Evolutionary conservation across 1,140 invertebrate genomes (phyloP).

Genomic region (Brachionus plicatilis): DNA sequence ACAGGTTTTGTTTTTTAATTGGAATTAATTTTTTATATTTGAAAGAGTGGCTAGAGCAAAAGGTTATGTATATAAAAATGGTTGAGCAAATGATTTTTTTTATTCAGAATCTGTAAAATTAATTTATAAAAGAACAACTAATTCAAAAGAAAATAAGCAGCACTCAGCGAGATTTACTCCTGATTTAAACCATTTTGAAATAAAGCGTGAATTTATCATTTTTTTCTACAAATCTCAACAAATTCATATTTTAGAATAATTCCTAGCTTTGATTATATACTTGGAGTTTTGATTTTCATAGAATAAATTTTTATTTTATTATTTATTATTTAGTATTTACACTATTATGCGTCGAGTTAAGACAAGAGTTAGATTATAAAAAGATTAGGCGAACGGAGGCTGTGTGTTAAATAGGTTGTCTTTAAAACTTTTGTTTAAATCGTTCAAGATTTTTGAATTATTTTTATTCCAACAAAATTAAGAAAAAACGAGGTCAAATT

Average conservation of each 20-base stretch:
- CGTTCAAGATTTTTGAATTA: background rate
- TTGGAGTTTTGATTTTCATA: background rate
- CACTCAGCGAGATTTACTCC: background rate
- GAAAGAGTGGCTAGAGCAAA: background rate
- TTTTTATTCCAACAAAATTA: background rate
- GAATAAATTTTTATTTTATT: background rate
- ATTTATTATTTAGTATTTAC: background rate
- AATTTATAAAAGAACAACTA: background rate
- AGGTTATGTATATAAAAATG: background rate
- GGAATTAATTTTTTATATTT: too few species aligned
- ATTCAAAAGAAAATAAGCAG: background rate
- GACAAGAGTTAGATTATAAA: background rate
- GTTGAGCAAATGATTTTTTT: background rate
- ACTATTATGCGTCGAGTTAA: background rate
- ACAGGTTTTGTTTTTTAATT: too few species aligned
- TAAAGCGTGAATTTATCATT: slow-evolving; percentile 1
- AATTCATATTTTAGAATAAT: slow-evolving; percentile 2
- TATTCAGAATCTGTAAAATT: background rate
- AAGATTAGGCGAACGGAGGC: background rate
- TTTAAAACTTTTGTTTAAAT: background rate
- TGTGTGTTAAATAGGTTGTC: background rate
- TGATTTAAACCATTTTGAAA: background rate
- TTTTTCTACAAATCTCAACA: background rate
- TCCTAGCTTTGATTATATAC: background rate
- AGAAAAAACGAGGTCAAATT: background rate